Conservation (phyloP, 2,797 vertebrate genomes). For the Hoplostethus mediterraneus region DNA sequence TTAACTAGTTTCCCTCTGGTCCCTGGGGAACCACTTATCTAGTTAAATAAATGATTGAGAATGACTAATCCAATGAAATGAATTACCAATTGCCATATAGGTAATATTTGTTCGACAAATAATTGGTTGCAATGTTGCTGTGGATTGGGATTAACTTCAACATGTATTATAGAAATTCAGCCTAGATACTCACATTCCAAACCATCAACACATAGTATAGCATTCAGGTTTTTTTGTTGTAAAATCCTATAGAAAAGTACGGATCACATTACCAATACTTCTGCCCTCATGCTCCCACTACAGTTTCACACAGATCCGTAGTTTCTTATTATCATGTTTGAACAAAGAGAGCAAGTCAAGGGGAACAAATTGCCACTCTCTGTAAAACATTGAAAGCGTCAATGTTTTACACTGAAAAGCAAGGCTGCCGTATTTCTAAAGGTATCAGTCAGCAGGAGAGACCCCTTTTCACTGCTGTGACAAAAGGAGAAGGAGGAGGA, state of each 20-base stretch:
- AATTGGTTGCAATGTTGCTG: slow-evolving; percentile 8
- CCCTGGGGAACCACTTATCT: not conserved
- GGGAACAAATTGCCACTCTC: slow-evolving; percentile 63
- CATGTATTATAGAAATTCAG: not conserved
- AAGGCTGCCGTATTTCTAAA: slow-evolving; percentile 69
- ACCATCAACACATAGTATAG: slow-evolving; percentile 5
- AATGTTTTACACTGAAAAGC: slow-evolving; percentile 69
- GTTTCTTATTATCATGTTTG: slow-evolving; percentile 50
- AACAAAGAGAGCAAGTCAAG: slow-evolving; percentile 62
- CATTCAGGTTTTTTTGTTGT: not conserved
- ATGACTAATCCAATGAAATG: not conserved
- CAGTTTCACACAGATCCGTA: slow-evolving; percentile 18
- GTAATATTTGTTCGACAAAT: not conserved
- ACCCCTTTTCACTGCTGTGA: slow-evolving; percentile 79
- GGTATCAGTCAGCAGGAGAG: slow-evolving; percentile 78
- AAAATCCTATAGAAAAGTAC: slow-evolving; percentile 1
- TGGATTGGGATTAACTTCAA: not conserved
- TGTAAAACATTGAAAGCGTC: slow-evolving; percentile 69
- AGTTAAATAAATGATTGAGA: not conserved
- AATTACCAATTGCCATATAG: not conserved
- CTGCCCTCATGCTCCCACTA: not conserved
- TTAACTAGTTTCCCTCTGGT: not conserved
- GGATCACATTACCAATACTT: slow-evolving; percentile 8
- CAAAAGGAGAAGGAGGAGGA: slow-evolving; percentile 72
- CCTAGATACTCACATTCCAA: slow-evolving; percentile 6